Percentiles rank a stretch among this genome's conserved stretches.
phyloP scores from a whole-genome alignment of 2,113 vertebrate genomes.

The Anas platyrhynchos region DNA sequence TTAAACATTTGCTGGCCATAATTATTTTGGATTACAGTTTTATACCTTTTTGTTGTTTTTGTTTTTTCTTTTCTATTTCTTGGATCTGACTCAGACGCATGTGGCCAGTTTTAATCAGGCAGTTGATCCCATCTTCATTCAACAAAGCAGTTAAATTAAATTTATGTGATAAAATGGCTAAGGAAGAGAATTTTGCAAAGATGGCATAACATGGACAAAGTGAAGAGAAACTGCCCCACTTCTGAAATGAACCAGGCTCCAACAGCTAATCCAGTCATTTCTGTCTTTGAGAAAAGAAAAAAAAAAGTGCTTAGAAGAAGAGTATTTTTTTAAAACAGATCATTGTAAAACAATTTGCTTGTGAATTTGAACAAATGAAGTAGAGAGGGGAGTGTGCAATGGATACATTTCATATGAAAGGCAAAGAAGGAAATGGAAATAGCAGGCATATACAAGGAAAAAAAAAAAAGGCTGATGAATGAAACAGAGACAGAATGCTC shows the following conservation, averaged over 20 bases:
- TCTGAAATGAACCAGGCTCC: background rate
- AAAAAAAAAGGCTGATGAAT: background rate
- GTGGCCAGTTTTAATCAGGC: background rate
- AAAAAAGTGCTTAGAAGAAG: background rate
- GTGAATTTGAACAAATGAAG: background rate
- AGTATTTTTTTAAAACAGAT: background rate
- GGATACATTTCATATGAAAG: background rate
- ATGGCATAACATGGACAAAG: background rate
- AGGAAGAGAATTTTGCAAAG: background rate
- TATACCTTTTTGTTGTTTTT: background rate
- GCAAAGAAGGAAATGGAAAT: constrained; percentile 49
- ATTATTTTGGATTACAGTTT: background rate
- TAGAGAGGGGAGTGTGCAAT: background rate
- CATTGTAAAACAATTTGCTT: background rate
- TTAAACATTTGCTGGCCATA: background rate
- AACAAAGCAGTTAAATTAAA: background rate
- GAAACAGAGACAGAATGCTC: constrained; percentile 19
- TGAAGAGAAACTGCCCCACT: background rate
- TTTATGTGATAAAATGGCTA: background rate
- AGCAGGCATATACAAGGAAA: background rate
- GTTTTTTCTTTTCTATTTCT: background rate
- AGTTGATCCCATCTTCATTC: background rate
- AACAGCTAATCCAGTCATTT: background rate
- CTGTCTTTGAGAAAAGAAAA: background rate
- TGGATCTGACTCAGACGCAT: background rate